phyloP scores from a whole-genome alignment of 2,113 vertebrate species.

The Callospermophilus lateralis region DNA sequence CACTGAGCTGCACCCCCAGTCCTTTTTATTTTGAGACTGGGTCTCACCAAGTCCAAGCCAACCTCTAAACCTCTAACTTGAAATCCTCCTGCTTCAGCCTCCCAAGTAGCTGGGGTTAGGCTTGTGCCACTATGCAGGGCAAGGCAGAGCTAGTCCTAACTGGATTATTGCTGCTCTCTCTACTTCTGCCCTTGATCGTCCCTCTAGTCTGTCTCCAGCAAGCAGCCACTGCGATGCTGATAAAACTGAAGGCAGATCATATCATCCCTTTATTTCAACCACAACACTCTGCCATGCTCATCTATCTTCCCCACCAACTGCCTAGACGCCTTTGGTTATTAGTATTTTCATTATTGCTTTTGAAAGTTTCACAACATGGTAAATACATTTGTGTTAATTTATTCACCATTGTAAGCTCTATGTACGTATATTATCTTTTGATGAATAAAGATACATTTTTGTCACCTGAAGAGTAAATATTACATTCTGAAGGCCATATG shows the following conservation, averaged over 20 bases:
- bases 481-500: neutral
- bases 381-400: neutral
- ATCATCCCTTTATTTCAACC: neutral
- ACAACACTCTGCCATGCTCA: neutral
- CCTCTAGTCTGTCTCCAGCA: neutral
- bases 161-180: neutral
- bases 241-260: neutral
- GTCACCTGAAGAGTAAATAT: neutral
- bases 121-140: too few relatives aligned
- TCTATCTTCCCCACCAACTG: neutral
- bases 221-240: neutral
- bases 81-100: too few relatives aligned
- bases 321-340: neutral
- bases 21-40: too few relatives aligned
- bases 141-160: too few relatives aligned
- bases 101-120: too few relatives aligned
- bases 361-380: neutral
- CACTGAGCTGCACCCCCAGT: too few relatives aligned
- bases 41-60: too few relatives aligned
- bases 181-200: neutral
- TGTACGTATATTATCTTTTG: neutral
- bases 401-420: neutral
- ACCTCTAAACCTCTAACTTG: too few relatives aligned
- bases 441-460: constrained; percentile 7
- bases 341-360: neutral